Conservation (phyloP, 2,888 invertebrate species). For the Sphecodes monilicornis region DNA sequence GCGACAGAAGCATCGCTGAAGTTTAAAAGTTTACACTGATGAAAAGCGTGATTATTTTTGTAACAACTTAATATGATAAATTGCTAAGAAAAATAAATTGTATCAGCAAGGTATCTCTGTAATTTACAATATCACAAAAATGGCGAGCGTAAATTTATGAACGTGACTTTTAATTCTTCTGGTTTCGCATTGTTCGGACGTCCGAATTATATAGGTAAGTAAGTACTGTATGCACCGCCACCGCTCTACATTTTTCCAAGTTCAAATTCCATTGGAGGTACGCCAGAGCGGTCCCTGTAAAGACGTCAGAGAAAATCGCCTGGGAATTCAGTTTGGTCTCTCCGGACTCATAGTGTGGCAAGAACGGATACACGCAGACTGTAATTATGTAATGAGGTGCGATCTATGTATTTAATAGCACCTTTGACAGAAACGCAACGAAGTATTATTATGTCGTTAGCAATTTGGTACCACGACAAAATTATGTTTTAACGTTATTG, state of each 20-base stretch:
- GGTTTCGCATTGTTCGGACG: background rate
- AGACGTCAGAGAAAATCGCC: slow-evolving; percentile 61
- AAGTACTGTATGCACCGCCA: slow-evolving; percentile 48
- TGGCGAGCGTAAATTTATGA: too few species aligned
- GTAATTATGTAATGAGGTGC: slow-evolving; percentile 75
- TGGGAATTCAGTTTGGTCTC: slow-evolving; percentile 65
- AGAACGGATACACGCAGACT: slow-evolving; percentile 71
- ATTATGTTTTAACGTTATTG: too few species aligned
- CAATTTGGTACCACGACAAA: too few species aligned
- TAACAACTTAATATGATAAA: too few species aligned
- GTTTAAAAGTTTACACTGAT: too few species aligned
- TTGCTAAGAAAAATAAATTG: too few species aligned
- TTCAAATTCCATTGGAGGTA: slow-evolving; percentile 76
- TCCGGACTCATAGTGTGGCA: slow-evolving; percentile 51
- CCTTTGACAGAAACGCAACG: background rate
- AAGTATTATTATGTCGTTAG: background rate
- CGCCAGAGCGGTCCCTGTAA: slow-evolving; percentile 26
- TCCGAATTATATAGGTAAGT: slow-evolving; percentile 11
- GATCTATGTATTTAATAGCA: slow-evolving; percentile 70
- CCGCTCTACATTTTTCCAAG: slow-evolving; percentile 71
- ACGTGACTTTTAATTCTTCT: background rate
- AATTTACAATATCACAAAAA: too few species aligned
- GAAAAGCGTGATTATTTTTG: too few species aligned
- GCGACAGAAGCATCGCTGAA: too few species aligned
- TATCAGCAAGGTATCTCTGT: too few species aligned